A percentile compares a stretch with the other conserved stretches of the same genome.
Evolutionary conservation across 2,888 invertebrate species (phyloP).

Genomic region (Aricia artaxerxes): DNA sequence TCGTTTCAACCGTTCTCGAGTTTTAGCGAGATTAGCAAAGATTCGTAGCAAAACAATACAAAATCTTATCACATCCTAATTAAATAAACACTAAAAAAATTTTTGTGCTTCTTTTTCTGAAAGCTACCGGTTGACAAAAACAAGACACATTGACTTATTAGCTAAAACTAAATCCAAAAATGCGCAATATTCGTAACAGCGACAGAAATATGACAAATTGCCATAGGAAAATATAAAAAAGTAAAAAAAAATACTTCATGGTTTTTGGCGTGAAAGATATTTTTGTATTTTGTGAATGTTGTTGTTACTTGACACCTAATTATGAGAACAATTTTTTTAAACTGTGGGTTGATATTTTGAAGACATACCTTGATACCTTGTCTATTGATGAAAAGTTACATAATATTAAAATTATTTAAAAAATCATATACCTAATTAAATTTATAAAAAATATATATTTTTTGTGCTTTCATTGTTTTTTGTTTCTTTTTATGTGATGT

Average conservation of each 20-base stretch:
- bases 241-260: neutral
- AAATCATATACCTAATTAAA: too few relatives aligned
- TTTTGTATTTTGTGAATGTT: slow-evolving; percentile 26
- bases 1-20: too few relatives aligned
- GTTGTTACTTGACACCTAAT: slow-evolving; percentile 33
- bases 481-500: too few relatives aligned
- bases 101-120: too few relatives aligned
- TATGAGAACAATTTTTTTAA: slow-evolving; percentile 29
- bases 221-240: slow-evolving; percentile 10
- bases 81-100: too few relatives aligned
- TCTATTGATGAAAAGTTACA: neutral
- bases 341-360: slow-evolving; percentile 23
- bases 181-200: neutral
- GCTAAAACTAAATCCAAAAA: neutral
- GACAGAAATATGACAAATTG: slow-evolving; percentile 30
- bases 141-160: slow-evolving; percentile 17
- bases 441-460: too few relatives aligned
- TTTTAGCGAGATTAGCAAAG: too few relatives aligned
- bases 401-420: too few relatives aligned
- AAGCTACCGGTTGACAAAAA: too few relatives aligned
- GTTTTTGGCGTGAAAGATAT: slow-evolving; percentile 30
- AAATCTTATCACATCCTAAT: too few relatives aligned
- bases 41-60: too few relatives aligned
- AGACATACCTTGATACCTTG: slow-evolving; percentile 39
- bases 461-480: too few relatives aligned